Base-by-base conservation (phyloP, 64 coral and sea anemone genomes). In the Stylophora pistillata region DNA sequence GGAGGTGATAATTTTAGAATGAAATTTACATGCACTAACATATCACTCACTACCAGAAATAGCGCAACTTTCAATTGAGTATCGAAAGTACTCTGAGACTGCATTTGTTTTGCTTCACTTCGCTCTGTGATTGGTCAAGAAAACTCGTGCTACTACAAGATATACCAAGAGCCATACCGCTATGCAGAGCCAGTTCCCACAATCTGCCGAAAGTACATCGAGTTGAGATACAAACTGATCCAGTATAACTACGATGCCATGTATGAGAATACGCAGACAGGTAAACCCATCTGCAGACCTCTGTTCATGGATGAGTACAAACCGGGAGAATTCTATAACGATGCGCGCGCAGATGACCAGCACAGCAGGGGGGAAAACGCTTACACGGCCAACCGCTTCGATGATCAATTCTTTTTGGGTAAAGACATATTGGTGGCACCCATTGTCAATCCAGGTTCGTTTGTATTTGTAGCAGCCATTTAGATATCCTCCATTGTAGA, bases 121-220 rank as follows among this genome's bases (percentile, higher is more conserved):
- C 37, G 7, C 7, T 47, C 37, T 47, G 37, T 47, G 37, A 47
- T 47, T 47, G 37, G 37, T 47, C 37, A 47, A 47, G 7, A 94
- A 47, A 47, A 47, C 37, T 47, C 37, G 37, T 47, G 90, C 25
- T 94, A 94, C n/a, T 94, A 73, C 88, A 94, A 94, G 54, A 63
- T 81, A 2, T 76, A 79, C 57, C 92, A 94, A 32, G 92, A 94
- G 63, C 92, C 88, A 15, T 94, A 86, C 75, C 56, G 53, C 16
- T 94, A 94, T 30, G 52, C 56, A 1, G 92, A 94, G 20, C 92
- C 92, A 2, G 82, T 90, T 1, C 92, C 92, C 4, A 90, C 20
- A 20, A 94, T 94, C 58, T 94, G 92, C 81, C 92, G 92, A 54
- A 94, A 94, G 82, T 94, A 94, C 69, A 94, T 94, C 64, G 88